Conservation (phyloP, 2,113 vertebrate species). For the Pelusios castaneus region DNA sequence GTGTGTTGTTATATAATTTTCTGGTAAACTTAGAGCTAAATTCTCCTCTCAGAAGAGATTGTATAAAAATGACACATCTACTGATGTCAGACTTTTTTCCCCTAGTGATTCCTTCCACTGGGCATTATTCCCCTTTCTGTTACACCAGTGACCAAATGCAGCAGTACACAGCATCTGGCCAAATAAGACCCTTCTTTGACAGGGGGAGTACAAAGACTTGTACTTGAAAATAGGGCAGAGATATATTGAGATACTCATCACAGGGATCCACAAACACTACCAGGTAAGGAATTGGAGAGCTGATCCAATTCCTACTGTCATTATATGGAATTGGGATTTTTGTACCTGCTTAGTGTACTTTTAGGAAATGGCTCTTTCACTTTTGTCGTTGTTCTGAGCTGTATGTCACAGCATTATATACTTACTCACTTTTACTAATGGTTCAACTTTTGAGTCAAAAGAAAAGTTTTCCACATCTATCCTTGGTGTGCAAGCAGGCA, state of each 20-base stretch:
- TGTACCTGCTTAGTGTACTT: background rate
- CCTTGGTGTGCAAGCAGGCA: background rate
- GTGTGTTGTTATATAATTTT: background rate
- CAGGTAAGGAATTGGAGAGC: background rate
- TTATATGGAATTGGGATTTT: background rate
- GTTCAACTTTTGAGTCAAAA: background rate
- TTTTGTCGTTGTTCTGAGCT: background rate
- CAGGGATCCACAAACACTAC: background rate
- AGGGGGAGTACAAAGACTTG: conserved; percentile 12
- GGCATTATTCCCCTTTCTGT: background rate
- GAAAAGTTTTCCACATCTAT: conserved; percentile 1
- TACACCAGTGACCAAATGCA: background rate
- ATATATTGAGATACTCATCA: background rate
- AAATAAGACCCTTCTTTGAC: conserved; percentile 31
- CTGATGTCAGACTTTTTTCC: background rate
- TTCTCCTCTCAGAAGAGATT: background rate
- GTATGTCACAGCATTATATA: background rate
- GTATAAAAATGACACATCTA: background rate
- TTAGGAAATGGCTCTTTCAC: background rate
- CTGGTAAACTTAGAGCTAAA: background rate
- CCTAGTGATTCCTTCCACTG: background rate
- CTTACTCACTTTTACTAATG: background rate
- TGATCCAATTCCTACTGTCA: conserved; percentile 2
- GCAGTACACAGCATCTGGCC: background rate
- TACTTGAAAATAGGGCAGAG: background rate